phyloP scores from a whole-genome alignment of 2,113 vertebrate genomes.

The Barnardius zonarius region DNA sequence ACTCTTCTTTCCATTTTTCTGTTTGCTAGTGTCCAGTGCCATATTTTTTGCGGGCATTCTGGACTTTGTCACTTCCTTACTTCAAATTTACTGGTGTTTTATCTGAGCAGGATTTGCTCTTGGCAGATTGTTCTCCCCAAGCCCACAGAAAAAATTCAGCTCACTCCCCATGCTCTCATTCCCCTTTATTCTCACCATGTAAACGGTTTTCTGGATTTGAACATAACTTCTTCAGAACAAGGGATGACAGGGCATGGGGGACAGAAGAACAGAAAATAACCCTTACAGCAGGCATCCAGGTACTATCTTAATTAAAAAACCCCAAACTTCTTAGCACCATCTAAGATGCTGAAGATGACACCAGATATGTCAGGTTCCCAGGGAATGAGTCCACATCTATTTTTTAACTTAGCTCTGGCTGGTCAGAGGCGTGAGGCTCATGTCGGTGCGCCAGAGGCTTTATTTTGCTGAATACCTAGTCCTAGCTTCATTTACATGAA shows the following conservation, averaged over 20 bases:
- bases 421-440: not conserved
- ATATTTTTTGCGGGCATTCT: not conserved
- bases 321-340: not conserved
- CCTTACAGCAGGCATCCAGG: not conserved
- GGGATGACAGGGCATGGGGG: not conserved
- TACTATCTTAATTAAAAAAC: not conserved
- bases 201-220: not conserved
- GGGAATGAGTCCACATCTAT: not conserved
- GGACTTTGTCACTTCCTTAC: not conserved
- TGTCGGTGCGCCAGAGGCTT: not conserved
- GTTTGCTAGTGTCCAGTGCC: not conserved
- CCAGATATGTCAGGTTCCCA: not conserved
- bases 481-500: not conserved
- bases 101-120: not conserved
- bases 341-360: not conserved
- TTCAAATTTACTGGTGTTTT: not conserved
- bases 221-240: not conserved
- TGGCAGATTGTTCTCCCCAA: not conserved
- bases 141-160: not conserved
- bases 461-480: not conserved
- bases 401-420: not conserved
- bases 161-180: not conserved
- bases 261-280: not conserved
- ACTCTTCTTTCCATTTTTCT: not conserved
- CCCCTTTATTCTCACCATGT: not conserved